Percentiles rank a stretch among this genome's conserved stretches.
Conservation (phyloP, 2,888 invertebrate genomes). For the Tribolium freemani region DNA sequence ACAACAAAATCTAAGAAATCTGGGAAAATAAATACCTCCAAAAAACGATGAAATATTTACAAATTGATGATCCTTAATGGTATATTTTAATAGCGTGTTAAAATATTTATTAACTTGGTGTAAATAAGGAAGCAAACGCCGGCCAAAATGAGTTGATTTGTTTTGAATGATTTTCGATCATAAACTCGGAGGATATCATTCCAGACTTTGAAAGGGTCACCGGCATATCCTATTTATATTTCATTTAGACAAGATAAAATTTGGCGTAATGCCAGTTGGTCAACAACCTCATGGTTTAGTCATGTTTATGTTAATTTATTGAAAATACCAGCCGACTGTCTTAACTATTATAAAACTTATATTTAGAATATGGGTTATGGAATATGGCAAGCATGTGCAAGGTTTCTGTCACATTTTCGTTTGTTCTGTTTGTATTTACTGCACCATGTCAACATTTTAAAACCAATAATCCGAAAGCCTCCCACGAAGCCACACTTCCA, state of each 20-base stretch:
- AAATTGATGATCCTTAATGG: not conserved
- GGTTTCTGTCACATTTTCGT: conserved; percentile 24
- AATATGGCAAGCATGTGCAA: conserved; percentile 30
- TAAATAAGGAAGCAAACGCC: not conserved
- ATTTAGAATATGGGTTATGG: conserved; percentile 34
- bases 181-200: conserved; percentile 3
- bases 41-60: not conserved
- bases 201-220: not conserved
- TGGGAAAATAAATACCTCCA: not conserved
- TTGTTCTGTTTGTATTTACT: not conserved
- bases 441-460: not conserved
- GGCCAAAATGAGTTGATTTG: not conserved
- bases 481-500: not conserved
- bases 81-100: not conserved
- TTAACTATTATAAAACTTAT: conserved; percentile 32
- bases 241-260: conserved; percentile 39
- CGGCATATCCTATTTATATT: conserved; percentile 9
- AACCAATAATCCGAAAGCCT: not conserved
- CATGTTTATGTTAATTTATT: conserved; percentile 43
- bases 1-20: not conserved
- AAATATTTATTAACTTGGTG: conserved; percentile 6
- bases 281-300: conserved; percentile 43
- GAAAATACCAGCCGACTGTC: conserved; percentile 35
- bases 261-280: conserved; percentile 42
- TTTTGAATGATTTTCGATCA: not conserved